Evolutionary conservation across 2,797 vertebrate genomes (phyloP).

Genomic region (Ataeniobius toweri): DNA sequence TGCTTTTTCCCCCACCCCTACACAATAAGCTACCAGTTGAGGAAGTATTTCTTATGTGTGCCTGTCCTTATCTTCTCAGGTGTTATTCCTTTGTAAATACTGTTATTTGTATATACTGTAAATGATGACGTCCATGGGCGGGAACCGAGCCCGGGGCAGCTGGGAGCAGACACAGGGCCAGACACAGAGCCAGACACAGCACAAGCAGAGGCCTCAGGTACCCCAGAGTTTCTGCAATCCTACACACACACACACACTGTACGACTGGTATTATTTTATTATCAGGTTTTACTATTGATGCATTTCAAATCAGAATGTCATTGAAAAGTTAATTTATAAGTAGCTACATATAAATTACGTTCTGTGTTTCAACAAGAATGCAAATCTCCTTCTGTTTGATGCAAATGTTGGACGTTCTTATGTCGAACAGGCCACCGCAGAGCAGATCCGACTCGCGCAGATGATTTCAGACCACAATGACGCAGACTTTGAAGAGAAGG

Average conservation of each 20-base stretch:
- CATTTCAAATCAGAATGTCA: background rate
- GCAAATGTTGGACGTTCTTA: background rate
- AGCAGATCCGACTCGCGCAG: slow-evolving; percentile 99
- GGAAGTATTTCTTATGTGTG: slow-evolving; percentile 41
- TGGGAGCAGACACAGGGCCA: slow-evolving; percentile 98
- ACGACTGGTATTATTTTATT: background rate
- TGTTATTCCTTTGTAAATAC: slow-evolving; percentile 99
- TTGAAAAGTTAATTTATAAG: background rate
- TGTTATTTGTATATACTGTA: slow-evolving; percentile 99
- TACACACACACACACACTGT: background rate
- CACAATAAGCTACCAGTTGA: slow-evolving; percentile 35
- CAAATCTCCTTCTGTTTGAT: slow-evolving; percentile 15
- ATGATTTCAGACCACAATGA: slow-evolving; percentile 99
- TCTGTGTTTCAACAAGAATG: slow-evolving; percentile 6
- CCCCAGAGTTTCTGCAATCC: background rate
- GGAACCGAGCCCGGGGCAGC: slow-evolving; percentile 94
- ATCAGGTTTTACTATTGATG: background rate
- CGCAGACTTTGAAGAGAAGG: slow-evolving; percentile 98
- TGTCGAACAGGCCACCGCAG: slow-evolving; percentile 89
- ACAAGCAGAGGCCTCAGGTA: slow-evolving; percentile 89
- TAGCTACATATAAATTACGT: background rate
- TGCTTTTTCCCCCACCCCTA: slow-evolving; percentile 16
- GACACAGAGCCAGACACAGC: slow-evolving; percentile 98
- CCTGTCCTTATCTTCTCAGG: slow-evolving; percentile 76
- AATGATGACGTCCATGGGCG: slow-evolving; percentile 99